Evolutionary conservation across 2,113 vertebrate species (phyloP).

Genomic region (Anarrhichthys ocellatus): DNA sequence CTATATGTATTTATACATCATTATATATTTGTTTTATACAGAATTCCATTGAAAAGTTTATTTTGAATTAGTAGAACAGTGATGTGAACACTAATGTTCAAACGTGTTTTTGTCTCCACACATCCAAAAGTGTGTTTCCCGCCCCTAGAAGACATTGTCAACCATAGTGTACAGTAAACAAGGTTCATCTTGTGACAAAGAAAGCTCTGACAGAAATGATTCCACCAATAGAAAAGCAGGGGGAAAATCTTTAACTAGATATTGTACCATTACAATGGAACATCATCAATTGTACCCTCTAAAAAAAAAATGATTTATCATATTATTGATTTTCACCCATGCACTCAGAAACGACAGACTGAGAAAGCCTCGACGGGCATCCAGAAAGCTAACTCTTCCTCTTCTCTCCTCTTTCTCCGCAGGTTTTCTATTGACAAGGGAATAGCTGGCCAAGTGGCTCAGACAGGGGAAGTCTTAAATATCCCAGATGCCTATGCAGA

Average conservation of each 20-base stretch:
- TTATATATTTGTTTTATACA: background rate
- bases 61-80: background rate
- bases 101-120: background rate
- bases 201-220: background rate
- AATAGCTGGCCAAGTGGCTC: conserved; percentile 97
- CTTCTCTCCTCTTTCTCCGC: conserved; percentile 30
- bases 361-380: background rate
- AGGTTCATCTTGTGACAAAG: background rate
- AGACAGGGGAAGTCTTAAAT: conserved; percentile 97
- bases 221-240: background rate
- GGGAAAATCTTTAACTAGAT: background rate
- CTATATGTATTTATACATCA: background rate
- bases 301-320: background rate
- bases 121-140: background rate
- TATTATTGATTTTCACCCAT: background rate
- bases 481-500: conserved; percentile 99
- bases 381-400: background rate
- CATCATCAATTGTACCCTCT: background rate
- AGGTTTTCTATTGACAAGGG: conserved; percentile 99
- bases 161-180: background rate
- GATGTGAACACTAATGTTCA: background rate
- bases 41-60: background rate
- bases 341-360: background rate
- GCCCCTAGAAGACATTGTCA: background rate
- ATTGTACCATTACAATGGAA: background rate